A percentile compares a stretch with the other conserved stretches of the same genome.
Evolutionary conservation across 1,140 invertebrate genomes (phyloP).

Genomic region (Arion vulgaris): DNA sequence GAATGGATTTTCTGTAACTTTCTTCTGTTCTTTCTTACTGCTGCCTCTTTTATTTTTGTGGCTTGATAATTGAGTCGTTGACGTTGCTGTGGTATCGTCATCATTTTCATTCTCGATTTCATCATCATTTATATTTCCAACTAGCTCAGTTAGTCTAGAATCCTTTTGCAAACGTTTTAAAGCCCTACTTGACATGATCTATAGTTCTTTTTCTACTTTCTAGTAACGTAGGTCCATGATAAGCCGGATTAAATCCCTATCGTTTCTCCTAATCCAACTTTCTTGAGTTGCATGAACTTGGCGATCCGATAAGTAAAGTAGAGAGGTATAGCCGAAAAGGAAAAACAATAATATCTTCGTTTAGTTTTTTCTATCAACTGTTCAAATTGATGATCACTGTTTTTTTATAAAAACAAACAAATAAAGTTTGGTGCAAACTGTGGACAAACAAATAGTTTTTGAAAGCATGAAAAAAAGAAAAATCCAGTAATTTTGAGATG

Average conservation of each 20-base stretch:
- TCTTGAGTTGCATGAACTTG: no score
- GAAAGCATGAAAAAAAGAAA: neutral
- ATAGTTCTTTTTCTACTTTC: neutral
- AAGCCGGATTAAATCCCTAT: no score
- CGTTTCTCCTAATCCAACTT: no score
- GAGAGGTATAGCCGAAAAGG: neutral
- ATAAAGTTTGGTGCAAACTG: no score
- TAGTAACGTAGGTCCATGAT: neutral
- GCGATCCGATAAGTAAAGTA: neutral
- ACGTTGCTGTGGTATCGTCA: neutral
- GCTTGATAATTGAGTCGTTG: neutral
- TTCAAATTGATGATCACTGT: no score
- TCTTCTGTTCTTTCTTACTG: neutral
- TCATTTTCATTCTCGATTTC: neutral
- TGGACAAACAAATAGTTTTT: no score
- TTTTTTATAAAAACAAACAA: no score
- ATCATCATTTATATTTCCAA: neutral
- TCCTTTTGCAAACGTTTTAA: neutral
- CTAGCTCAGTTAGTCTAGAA: neutral
- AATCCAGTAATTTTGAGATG: no score
- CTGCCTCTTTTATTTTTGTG: neutral
- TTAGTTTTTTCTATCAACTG: no score
- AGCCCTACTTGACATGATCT: constrained; percentile 1
- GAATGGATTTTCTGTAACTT: constrained; percentile 7
- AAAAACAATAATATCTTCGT: neutral